phyloP scores from a whole-genome alignment of 2,113 vertebrate species.

The Dissostichus mawsoni region DNA sequence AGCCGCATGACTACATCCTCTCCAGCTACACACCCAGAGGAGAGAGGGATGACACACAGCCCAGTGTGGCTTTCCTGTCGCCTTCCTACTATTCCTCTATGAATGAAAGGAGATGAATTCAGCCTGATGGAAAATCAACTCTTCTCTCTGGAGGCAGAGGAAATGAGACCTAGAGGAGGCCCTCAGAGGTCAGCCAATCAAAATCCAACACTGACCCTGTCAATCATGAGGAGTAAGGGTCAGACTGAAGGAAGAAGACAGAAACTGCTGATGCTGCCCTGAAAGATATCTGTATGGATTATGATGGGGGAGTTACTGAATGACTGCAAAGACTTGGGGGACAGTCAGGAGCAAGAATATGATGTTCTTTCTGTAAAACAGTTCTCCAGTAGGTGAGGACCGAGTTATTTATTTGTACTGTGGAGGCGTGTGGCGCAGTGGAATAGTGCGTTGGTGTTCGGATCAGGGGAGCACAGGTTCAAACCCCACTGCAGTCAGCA shows the following conservation, averaged over 20 bases:
- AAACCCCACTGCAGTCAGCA: no score
- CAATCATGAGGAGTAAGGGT: slow-evolving; percentile 44
- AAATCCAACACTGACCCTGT: slow-evolving; percentile 38
- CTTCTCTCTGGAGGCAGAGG: slow-evolving; percentile 40
- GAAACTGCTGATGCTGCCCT: slow-evolving; percentile 43
- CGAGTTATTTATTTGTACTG: neutral
- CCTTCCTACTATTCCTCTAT: slow-evolving; percentile 23
- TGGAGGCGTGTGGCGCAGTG: no score
- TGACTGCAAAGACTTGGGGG: neutral
- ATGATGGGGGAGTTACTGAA: slow-evolving; percentile 26
- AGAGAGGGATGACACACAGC: slow-evolving; percentile 52
- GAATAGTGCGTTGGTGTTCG: no score
- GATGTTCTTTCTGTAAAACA: slow-evolving; percentile 1
- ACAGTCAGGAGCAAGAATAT: neutral
- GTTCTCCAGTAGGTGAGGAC: neutral
- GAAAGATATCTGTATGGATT: slow-evolving; percentile 31
- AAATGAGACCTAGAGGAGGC: slow-evolving; percentile 58
- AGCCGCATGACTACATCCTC: slow-evolving; percentile 70
- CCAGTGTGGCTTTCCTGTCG: slow-evolving; percentile 60
- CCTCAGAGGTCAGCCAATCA: slow-evolving; percentile 60
- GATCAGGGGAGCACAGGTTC: no score
- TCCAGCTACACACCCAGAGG: slow-evolving; percentile 40
- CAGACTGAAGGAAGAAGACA: slow-evolving; percentile 27
- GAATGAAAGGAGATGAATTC: slow-evolving; percentile 63
- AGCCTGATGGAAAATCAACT: slow-evolving; percentile 55